Evolutionary conservation across 2,888 invertebrate species (phyloP).

Genomic region (Ligdia adustata): DNA sequence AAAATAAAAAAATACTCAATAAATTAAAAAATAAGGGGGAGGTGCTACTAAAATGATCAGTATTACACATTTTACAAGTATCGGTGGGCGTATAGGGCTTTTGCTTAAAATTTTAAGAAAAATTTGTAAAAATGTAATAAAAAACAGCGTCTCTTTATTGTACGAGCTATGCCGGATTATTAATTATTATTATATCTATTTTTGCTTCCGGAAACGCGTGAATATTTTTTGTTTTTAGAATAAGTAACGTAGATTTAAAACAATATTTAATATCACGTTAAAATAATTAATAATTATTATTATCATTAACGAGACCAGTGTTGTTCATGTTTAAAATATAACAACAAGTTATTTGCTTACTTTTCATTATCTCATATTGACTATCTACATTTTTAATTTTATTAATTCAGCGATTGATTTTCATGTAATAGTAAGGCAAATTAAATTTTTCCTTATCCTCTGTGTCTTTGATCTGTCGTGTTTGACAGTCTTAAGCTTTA

Average conservation of each 20-base stretch:
- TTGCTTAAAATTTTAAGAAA: slow-evolving; percentile 51
- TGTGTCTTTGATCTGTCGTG: no score
- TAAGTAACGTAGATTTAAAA: slow-evolving; percentile 28
- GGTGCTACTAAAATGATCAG: slow-evolving; percentile 44
- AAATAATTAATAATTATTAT: slow-evolving; percentile 10
- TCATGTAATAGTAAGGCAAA: background rate
- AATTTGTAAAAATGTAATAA: slow-evolving; percentile 40
- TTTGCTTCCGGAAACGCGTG: slow-evolving; percentile 59
- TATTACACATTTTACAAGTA: slow-evolving; percentile 43
- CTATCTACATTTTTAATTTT: background rate
- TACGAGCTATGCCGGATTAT: slow-evolving; percentile 76
- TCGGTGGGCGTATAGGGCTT: slow-evolving; percentile 59
- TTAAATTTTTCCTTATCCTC: no score
- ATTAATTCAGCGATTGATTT: background rate
- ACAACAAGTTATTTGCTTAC: no score
- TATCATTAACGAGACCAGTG: slow-evolving; percentile 19
- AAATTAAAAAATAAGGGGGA: slow-evolving; percentile 29
- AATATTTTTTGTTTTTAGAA: slow-evolving; percentile 27
- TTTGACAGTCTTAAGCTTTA: no score
- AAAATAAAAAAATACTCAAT: background rate
- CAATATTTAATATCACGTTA: slow-evolving; percentile 20
- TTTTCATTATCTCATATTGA: slow-evolving; percentile 5
- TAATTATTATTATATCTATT: slow-evolving; percentile 42
- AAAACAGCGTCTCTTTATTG: slow-evolving; percentile 71
- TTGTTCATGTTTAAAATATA: slow-evolving; percentile 25